Base-by-base conservation (phyloP, 1,140 invertebrate genomes). In the Trichoplusia ni region DNA sequence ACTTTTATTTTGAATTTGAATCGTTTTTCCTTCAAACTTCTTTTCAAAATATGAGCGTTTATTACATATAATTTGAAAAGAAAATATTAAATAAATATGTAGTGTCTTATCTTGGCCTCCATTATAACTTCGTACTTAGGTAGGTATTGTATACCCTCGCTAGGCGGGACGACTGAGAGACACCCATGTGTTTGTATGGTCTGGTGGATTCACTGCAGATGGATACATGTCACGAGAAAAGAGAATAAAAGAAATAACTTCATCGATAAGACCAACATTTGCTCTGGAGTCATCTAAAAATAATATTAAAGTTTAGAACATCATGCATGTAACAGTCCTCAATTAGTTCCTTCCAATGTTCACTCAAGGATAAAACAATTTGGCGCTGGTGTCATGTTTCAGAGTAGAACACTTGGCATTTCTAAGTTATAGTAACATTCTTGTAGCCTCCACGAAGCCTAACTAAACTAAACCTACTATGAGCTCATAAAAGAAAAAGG, bases 111-210 rank as follows among this genome's bases (percentile, higher is more conserved):
- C 59, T 68, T 62, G 58, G 51, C 53, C 62, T 59, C 35, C 31
- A 47, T 63, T 68, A 37, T 68, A 66, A 62, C 37, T 70, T 71
- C 40, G 13, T 53, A 46, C 23, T 23, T 60, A 63, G 47, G 7
- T 53, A 49, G 19, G 35, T 60, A 31, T 64, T 58, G 42, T 66
- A 67, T 58, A 31, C 42, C 58, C 71, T 68, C 58, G 65, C 68
- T 65, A 64, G 38, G 66, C 67, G 70, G 62, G 64, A 51, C 60
- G 68, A 76, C 71, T 76, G 73, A 70, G 27, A 33, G 31, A 64
- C 37, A 54, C 35, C 35, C 58, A 67, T 59, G 64, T 65, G 62
- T 67, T 61, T 59, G 33, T 60, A 56, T 27, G 42, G 58, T 40
- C 23, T 65, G 27, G 49, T 5, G 51, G 27, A 56, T 66, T 70